These are phyloP conservation scores for Antheraea assamensis DNA, from an alignment of 2,888 invertebrate species.

Conservation along the genomic window DNA sequence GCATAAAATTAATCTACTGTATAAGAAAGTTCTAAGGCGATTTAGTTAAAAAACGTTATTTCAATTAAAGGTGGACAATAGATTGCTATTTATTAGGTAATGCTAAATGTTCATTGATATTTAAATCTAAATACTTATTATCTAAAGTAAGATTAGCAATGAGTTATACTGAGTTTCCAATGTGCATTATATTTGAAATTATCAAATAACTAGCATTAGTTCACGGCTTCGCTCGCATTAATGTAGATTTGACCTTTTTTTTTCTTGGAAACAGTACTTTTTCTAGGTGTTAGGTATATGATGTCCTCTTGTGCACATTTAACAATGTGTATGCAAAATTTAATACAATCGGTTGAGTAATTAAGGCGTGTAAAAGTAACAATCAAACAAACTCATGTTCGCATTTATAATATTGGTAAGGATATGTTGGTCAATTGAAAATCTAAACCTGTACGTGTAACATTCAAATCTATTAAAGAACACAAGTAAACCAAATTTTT, in stretches of 20 bases:
- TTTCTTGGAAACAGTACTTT: too few relatives aligned
- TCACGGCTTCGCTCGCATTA: too few relatives aligned
- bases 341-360: too few relatives aligned
- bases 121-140: not conserved
- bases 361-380: too few relatives aligned
- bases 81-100: not conserved
- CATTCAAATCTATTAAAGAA: not conserved
- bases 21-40: slow-evolving; percentile 5
- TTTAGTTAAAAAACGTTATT: not conserved
- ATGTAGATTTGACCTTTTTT: too few relatives aligned
- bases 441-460: not conserved
- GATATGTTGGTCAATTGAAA: not conserved
- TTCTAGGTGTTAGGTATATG: too few relatives aligned
- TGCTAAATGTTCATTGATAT: not conserved
- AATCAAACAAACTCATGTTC: too few relatives aligned
- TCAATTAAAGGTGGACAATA: not conserved
- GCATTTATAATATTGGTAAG: too few relatives aligned
- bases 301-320: too few relatives aligned
- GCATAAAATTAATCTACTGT: slow-evolving; percentile 8
- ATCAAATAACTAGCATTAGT: not conserved
- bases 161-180: not conserved
- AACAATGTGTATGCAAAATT: too few relatives aligned
- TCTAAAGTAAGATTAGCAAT: not conserved
- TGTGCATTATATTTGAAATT: not conserved
- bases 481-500: not conserved